Conservation (phyloP, 2,797 vertebrate genomes). For the Toxotes lorentzi region DNA sequence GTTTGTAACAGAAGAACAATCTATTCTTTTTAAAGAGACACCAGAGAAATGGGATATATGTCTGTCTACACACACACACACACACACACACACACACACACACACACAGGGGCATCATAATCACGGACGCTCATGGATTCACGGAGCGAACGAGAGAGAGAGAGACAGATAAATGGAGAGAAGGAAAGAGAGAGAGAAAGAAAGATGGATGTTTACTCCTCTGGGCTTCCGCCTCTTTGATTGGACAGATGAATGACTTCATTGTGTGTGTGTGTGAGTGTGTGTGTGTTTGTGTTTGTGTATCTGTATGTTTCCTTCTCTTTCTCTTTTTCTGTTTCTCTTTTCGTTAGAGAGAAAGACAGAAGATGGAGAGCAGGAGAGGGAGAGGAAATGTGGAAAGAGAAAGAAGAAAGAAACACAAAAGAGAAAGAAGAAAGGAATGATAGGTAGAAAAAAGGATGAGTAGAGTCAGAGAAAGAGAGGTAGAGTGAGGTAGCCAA, state of each 20-base stretch:
- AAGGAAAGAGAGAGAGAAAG: constrained; percentile 37
- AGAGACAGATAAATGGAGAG: constrained; percentile 31
- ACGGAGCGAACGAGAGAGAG: constrained; percentile 39
- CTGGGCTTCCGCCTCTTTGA: constrained; percentile 80
- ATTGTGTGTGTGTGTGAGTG: constrained; percentile 67
- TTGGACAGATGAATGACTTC: constrained; percentile 83
- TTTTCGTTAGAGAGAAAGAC: constrained; percentile 27
- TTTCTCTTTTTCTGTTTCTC: constrained; percentile 31
- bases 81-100: constrained; percentile 59
- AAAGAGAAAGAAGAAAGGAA: not conserved
- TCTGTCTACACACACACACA: constrained; percentile 60
- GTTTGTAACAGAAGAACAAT: constrained; percentile 77
- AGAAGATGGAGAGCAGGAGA: constrained; percentile 5
- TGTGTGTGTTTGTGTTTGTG: constrained; percentile 23
- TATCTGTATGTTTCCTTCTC: constrained; percentile 29
- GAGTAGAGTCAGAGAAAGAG: not conserved
- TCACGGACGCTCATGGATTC: constrained; percentile 75
- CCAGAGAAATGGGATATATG: constrained; percentile 75
- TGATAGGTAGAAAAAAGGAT: not conserved
- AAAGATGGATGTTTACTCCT: constrained; percentile 80
- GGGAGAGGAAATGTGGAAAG: not conserved
- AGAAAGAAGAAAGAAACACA: not conserved
- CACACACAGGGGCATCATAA: constrained; percentile 65
- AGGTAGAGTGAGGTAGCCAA: constrained; percentile 58
- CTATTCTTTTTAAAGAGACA: constrained; percentile 83